Evolutionary conservation across 2,888 invertebrate genomes (phyloP).

Genomic region (Monoplex corrugatus): DNA sequence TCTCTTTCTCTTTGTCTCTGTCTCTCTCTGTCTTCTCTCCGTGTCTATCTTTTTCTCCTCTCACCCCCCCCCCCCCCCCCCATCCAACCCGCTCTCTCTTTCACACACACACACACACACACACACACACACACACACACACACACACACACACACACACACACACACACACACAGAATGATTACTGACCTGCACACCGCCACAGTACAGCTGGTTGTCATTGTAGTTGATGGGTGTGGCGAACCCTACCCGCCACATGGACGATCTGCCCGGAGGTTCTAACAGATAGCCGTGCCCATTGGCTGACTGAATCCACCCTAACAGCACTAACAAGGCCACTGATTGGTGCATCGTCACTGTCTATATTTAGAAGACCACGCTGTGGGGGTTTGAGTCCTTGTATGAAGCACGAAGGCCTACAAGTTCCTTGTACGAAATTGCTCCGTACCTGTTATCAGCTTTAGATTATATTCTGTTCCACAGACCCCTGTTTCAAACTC

Average conservation of each 20-base stretch:
- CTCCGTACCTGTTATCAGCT: too few relatives aligned
- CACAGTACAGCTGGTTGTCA: slow-evolving; percentile 55
- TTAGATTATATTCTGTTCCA: too few relatives aligned
- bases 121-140: neutral
- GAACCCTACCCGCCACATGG: slow-evolving; percentile 58
- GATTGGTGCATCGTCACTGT: too few relatives aligned
- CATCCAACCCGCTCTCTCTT: neutral
- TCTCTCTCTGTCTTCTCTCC: neutral
- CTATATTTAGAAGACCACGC: too few relatives aligned
- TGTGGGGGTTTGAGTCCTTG: too few relatives aligned
- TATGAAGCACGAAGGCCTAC: too few relatives aligned
- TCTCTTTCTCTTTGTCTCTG: neutral
- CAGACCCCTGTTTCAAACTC: too few relatives aligned
- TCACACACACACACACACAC: neutral
- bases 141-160: neutral
- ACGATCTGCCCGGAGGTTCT: slow-evolving; percentile 54
- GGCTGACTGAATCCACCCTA: too few relatives aligned
- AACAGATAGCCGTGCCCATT: slow-evolving; percentile 53
- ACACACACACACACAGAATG: neutral
- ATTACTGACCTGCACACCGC: slow-evolving; percentile 53
- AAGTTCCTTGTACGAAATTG: too few relatives aligned
- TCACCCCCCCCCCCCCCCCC: neutral
- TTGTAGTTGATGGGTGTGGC: slow-evolving; percentile 54
- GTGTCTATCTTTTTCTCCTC: neutral
- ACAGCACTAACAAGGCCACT: too few relatives aligned